phyloP scores from a whole-genome alignment of 2,113 vertebrate genomes.

The Asarcornis scutulata region DNA sequence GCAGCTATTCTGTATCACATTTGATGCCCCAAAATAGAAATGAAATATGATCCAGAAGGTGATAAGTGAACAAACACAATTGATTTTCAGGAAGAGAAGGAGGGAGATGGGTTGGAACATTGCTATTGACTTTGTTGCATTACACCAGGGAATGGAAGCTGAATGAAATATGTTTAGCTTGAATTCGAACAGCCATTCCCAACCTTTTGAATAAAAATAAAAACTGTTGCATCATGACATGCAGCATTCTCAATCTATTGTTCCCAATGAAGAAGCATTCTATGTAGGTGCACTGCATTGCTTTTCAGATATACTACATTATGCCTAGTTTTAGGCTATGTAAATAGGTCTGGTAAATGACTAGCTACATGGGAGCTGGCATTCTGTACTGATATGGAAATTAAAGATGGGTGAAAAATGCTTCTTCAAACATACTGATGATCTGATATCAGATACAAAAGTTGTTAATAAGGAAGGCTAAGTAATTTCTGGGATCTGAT shows the following conservation, averaged over 20 bases:
- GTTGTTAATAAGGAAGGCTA: background rate
- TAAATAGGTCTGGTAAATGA: background rate
- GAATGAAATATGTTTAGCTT: slow-evolving; percentile 51
- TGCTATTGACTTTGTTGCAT: slow-evolving; percentile 45
- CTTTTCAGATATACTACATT: background rate
- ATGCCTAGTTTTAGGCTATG: slow-evolving; percentile 1
- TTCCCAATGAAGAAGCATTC: background rate
- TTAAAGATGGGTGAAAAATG: background rate
- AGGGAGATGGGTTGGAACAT: slow-evolving; percentile 26
- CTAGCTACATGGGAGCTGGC: background rate
- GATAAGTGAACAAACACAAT: slow-evolving; percentile 62
- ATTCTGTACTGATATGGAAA: slow-evolving; percentile 17
- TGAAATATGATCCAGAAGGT: slow-evolving; percentile 56
- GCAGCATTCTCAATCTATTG: slow-evolving; percentile 2
- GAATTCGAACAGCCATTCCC: background rate
- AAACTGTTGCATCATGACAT: slow-evolving; percentile 12
- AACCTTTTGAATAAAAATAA: slow-evolving; percentile 56
- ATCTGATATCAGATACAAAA: background rate
- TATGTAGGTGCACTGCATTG: background rate
- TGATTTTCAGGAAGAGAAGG: background rate
- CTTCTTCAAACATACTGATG: background rate
- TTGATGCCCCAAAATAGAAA: slow-evolving; percentile 46
- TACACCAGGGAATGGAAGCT: background rate
- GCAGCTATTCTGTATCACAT: slow-evolving; percentile 25
- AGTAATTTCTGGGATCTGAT: background rate